Conservation (phyloP, 1,140 invertebrate species). For the Aporrectodea caliginosa region DNA sequence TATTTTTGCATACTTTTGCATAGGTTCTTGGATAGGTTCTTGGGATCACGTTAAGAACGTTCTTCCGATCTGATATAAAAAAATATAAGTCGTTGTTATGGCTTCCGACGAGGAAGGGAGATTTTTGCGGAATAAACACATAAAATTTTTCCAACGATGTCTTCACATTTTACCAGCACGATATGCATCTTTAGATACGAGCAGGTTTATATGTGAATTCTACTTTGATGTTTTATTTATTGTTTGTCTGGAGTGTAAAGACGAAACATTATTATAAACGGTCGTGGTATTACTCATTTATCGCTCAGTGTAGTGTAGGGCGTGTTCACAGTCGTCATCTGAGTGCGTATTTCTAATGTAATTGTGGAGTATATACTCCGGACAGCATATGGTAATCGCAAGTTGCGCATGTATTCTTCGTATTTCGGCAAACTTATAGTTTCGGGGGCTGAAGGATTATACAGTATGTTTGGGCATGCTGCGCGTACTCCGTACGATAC, state of each 20-base stretch:
- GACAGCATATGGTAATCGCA: too few relatives aligned
- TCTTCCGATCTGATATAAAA: too few relatives aligned
- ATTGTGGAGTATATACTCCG: too few relatives aligned
- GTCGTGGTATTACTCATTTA: neutral
- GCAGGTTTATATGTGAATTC: neutral
- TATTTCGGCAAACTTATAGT: too few relatives aligned
- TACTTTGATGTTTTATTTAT: neutral
- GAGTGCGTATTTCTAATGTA: neutral
- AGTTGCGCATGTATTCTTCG: too few relatives aligned
- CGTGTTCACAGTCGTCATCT: neutral
- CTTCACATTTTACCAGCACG: neutral
- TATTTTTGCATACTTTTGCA: too few relatives aligned
- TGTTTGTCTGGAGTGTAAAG: neutral
- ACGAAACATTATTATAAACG: neutral
- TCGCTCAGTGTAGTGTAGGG: neutral
- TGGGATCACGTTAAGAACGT: too few relatives aligned
- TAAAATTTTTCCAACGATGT: neutral
- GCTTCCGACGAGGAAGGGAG: neutral
- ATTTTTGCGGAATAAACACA: neutral
- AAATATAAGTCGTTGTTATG: constrained; percentile 2
- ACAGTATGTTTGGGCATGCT: too few relatives aligned
- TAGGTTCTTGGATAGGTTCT: too few relatives aligned
- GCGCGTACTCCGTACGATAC: too few relatives aligned
- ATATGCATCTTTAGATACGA: neutral
- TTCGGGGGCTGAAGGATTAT: too few relatives aligned